Percentiles rank a stretch among this genome's conserved stretches.
Conservation (phyloP, 2,797 vertebrate genomes). For the Halcyon smyrnensis region DNA sequence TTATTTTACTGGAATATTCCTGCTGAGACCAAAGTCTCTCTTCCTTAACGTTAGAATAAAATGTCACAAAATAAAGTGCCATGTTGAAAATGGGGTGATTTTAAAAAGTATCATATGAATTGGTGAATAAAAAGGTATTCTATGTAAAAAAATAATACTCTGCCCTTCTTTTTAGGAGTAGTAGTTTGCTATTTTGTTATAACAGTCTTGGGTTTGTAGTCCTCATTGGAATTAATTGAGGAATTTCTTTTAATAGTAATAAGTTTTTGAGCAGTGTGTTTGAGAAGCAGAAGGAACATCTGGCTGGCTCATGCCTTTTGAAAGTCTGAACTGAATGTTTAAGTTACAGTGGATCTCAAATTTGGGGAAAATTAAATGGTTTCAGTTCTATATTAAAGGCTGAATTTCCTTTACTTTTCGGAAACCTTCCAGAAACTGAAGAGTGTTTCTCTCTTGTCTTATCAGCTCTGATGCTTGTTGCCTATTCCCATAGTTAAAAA, state of each 20-base stretch:
- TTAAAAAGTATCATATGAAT: not conserved
- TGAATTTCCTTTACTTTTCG: conserved; percentile 65
- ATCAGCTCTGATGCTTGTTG: conserved; percentile 60
- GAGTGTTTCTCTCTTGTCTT: conserved; percentile 54
- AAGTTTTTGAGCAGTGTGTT: not conserved
- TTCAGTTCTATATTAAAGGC: conserved; percentile 59
- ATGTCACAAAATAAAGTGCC: conserved; percentile 15
- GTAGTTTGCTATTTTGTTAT: not conserved
- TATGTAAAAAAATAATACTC: not conserved
- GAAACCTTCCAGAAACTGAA: conserved; percentile 62
- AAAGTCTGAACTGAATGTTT: conserved; percentile 30
- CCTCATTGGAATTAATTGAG: not conserved
- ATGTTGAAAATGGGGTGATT: not conserved
- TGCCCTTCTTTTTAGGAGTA: not conserved
- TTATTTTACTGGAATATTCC: conserved; percentile 33
- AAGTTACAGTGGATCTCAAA: conserved; percentile 49
- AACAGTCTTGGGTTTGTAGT: not conserved
- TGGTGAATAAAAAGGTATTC: not conserved
- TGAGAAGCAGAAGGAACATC: conserved; percentile 30
- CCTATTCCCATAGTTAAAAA: conserved; percentile 73
- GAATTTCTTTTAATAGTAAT: not conserved
- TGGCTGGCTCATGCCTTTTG: conserved; percentile 58
- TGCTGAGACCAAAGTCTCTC: conserved; percentile 33
- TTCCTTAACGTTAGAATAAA: conserved; percentile 54
- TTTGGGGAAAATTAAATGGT: conserved; percentile 41